A percentile compares a stretch with the other conserved stretches of the same genome.
phyloP scores from a whole-genome alignment of 2,113 vertebrate species.

The Tachysurus vachellii region DNA sequence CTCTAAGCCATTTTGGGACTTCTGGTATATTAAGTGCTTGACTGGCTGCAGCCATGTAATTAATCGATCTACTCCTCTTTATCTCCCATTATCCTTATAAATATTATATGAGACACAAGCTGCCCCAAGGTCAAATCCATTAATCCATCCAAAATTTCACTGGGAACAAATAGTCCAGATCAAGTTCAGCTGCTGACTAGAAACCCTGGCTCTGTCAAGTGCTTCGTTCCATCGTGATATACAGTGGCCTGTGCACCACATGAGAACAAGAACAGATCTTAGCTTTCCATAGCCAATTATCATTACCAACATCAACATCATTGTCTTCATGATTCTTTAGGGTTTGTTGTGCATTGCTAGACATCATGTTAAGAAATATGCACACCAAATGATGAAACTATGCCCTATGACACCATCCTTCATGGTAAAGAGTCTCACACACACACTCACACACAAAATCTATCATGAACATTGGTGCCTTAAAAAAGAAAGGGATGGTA shows the following conservation, averaged over 20 bases:
- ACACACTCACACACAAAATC: conserved; percentile 50
- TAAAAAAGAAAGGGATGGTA: conserved; percentile 45
- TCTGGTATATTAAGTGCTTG: conserved; percentile 17
- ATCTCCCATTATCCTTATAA: conserved; percentile 27
- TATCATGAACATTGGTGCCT: conserved; percentile 65
- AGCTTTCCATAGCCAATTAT: conserved; percentile 22
- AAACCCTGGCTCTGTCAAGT: conserved; percentile 72
- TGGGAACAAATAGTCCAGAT: conserved; percentile 71
- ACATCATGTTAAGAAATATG: neutral
- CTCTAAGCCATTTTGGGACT: conserved; percentile 12
- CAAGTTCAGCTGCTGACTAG: conserved; percentile 76
- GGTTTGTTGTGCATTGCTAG: neutral
- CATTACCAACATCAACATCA: neutral
- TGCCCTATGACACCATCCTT: conserved; percentile 51
- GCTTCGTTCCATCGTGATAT: conserved; percentile 78
- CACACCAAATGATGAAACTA: neutral
- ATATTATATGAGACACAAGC: conserved; percentile 49
- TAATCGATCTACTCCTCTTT: conserved; percentile 24
- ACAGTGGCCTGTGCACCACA: conserved; percentile 66
- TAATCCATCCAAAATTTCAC: conserved; percentile 64
- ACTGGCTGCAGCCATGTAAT: conserved; percentile 29
- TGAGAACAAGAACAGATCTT: conserved; percentile 50
- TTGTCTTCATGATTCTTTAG: neutral
- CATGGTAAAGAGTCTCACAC: conserved; percentile 61
- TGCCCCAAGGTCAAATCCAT: conserved; percentile 65